Conservation (phyloP, 2,797 vertebrate genomes). For the Ctenosaura bakeri region DNA sequence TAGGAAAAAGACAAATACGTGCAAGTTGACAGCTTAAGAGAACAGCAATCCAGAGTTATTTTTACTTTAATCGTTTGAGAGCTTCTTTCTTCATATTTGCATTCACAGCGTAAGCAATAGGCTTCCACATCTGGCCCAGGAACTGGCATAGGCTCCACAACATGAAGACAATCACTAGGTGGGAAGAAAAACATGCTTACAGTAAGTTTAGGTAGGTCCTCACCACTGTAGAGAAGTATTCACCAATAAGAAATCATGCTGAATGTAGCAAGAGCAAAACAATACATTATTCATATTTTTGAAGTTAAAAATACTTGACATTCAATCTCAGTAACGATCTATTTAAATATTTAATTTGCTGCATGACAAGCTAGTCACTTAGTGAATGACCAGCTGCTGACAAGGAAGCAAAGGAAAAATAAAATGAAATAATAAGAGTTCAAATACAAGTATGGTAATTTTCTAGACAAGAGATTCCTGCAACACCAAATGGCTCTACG, state of each 20-base stretch:
- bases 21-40: not conserved
- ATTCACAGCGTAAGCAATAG: slow-evolving; percentile 97
- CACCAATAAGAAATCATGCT: not conserved
- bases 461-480: not conserved
- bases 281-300: slow-evolving; percentile 35
- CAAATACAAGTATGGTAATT: not conserved
- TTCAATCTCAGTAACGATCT: not conserved
- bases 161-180: slow-evolving; percentile 94
- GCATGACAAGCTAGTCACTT: not conserved
- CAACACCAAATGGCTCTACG: not conserved
- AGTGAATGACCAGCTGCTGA: not conserved
- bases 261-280: slow-evolving; percentile 7
- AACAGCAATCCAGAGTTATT: slow-evolving; percentile 20
- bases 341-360: slow-evolving; percentile 19
- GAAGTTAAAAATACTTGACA: slow-evolving; percentile 10
- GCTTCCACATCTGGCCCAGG: slow-evolving; percentile 95
- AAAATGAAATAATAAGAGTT: not conserved
- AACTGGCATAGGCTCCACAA: slow-evolving; percentile 96
- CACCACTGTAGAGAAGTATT: not conserved
- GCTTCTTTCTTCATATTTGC: slow-evolving; percentile 99
- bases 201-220: slow-evolving; percentile 43
- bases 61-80: slow-evolving; percentile 95
- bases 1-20: not conserved
- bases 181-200: slow-evolving; percentile 38
- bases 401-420: not conserved